These are phyloP conservation scores for Cydia amplana DNA, from an alignment of 1,140 invertebrate species.

Conservation along the genomic window DNA sequence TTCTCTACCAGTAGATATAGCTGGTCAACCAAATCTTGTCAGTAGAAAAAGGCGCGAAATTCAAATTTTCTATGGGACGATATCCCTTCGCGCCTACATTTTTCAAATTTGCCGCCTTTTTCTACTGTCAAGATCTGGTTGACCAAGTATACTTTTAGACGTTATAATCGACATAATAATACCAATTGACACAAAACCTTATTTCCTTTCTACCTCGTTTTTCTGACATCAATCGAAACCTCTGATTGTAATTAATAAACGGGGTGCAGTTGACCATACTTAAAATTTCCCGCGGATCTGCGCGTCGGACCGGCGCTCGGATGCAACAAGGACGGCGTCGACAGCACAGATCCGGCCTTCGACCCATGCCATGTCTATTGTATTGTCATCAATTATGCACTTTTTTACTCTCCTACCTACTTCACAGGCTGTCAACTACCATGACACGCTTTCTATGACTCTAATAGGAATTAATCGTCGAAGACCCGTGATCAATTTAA, in stretches of 20 bases:
- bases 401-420: conserved; percentile 44
- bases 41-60: too few relatives aligned
- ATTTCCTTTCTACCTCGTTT: too few relatives aligned
- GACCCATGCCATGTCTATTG: conserved; percentile 47
- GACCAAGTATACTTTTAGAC: too few relatives aligned
- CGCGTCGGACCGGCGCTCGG: conserved; percentile 28
- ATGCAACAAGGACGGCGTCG: conserved; percentile 45
- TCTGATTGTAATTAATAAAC: background rate
- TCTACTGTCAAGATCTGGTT: too few relatives aligned
- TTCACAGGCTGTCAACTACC: conserved; percentile 41
- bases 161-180: too few relatives aligned
- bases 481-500: conserved; percentile 18
- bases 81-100: too few relatives aligned
- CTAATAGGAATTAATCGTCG: conserved; percentile 33
- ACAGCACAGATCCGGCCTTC: conserved; percentile 43
- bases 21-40: too few relatives aligned
- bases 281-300: conserved; percentile 2
- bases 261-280: background rate
- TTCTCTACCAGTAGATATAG: too few relatives aligned
- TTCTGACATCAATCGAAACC: background rate
- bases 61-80: too few relatives aligned
- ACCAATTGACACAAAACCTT: too few relatives aligned
- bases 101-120: too few relatives aligned
- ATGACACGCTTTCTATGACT: conserved; percentile 57
- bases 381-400: conserved; percentile 51